These are phyloP conservation scores for Megaleporinus macrocephalus DNA, from an alignment of 2,113 vertebrate species.

Conservation along the genomic window DNA sequence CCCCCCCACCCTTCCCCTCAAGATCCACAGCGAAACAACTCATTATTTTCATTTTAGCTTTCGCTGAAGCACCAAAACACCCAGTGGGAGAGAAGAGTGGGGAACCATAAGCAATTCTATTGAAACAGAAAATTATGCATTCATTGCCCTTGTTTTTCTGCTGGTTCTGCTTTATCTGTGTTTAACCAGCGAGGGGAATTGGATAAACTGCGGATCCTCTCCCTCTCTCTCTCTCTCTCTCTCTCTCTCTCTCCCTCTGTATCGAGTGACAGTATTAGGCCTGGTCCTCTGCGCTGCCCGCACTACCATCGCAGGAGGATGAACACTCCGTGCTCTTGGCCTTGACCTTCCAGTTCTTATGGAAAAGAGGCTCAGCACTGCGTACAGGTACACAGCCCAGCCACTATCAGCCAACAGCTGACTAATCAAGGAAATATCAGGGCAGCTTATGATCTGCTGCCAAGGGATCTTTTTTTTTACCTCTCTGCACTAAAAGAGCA, in stretches of 20 bases:
- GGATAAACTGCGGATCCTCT: constrained; percentile 43
- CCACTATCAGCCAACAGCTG: neutral
- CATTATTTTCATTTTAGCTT: constrained; percentile 43
- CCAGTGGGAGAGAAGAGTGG: constrained; percentile 31
- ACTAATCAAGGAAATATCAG: constrained; percentile 7
- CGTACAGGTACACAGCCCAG: neutral
- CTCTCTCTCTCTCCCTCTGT: neutral
- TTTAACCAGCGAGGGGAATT: constrained; percentile 54
- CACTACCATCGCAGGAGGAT: constrained; percentile 27
- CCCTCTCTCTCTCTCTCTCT: constrained; percentile 3
- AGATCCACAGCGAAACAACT: constrained; percentile 40
- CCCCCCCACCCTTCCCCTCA: neutral
- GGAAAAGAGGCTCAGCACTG: constrained; percentile 12
- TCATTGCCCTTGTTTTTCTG: constrained; percentile 54
- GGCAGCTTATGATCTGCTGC: neutral
- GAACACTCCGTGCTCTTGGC: constrained; percentile 23
- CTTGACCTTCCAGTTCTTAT: constrained; percentile 35
- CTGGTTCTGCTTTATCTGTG: constrained; percentile 67
- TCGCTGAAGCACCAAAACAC: constrained; percentile 37
- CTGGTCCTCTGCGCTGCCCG: constrained; percentile 5
- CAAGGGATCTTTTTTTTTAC: neutral
- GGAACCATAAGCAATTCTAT: constrained; percentile 48
- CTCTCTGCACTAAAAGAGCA: neutral
- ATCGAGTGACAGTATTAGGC: constrained; percentile 18
- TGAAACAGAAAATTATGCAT: constrained; percentile 65